Evolutionary conservation across 2,113 vertebrate genomes (phyloP), one percentile per base, ranked within the genome.

Genomic region (Tor tambroides): DNA sequence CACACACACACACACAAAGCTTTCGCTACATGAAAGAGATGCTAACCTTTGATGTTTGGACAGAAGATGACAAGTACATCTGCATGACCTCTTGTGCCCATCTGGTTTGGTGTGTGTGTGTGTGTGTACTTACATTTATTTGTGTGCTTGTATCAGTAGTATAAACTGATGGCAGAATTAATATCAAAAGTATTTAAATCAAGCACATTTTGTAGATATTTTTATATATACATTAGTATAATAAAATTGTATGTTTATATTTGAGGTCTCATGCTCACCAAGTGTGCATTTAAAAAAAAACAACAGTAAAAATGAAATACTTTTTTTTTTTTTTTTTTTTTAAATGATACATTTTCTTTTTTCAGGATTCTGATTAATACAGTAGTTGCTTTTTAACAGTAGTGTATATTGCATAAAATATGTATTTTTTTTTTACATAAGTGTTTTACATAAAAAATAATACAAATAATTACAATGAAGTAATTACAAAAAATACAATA

Each of bases 41-140:
- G 51, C 88, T 88, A 90, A 90, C 92, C 92, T 89, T 94, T 94
- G 91, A 93, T 93, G 91, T 93, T 83, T 26, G 82, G 92, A 92
- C 93, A 91, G 91, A 90, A 89, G 91, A 87, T 89, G 90, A 93
- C 90, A 90, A 92, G 89, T 49, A 49, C 91, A 89, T 91, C 88
- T 88, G 78, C 28, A 61, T 35, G 49, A 72, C 30, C 67, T 14
- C 30, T 32, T 26, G 63, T 77, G 72, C 15, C 56, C 76, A 63
- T 85, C 28, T 86, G 63, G 54, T 84, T 92, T 14, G 35, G 63
- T 35, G 54, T 46, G 43, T 84, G 80, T 77, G 41, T 77, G 69
- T 79, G 49, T 28, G 46, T 26, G 41, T 10, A 26, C 28, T 14
- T 67, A 14, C 1, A 51, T 51, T 51, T 17, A 30, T 67, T 14